Conservation (phyloP, 2,113 vertebrate genomes). For the Callospermophilus lateralis region DNA sequence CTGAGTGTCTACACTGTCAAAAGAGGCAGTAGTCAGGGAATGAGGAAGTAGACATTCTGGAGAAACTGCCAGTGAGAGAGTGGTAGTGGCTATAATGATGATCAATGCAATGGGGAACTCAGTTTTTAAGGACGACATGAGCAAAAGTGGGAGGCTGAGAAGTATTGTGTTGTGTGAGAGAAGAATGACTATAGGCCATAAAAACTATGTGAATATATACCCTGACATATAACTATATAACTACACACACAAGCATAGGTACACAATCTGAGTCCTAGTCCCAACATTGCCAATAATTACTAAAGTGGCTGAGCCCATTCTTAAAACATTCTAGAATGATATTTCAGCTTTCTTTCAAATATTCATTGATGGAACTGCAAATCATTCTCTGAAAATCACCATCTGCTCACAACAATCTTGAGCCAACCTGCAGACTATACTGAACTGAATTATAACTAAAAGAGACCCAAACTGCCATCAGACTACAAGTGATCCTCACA, state of each 20-base stretch:
- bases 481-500: background rate
- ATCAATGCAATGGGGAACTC: background rate
- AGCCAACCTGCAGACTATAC: background rate
- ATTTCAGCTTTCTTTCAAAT: background rate
- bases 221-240: too few species aligned
- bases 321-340: background rate
- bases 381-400: background rate
- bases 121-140: background rate
- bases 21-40: background rate
- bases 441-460: background rate
- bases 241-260: too few species aligned
- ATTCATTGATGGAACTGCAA: background rate
- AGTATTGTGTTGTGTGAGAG: fast-evolving
- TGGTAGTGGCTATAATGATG: background rate
- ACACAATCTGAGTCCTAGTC: background rate
- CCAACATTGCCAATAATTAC: background rate
- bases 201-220: background rate
- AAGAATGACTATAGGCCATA: background rate
- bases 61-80: background rate
- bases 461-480: background rate
- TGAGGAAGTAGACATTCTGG: background rate
- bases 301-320: fast-evolving
- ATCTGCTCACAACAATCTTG: background rate
- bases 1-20: fast-evolving
- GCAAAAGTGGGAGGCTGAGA: background rate